Percentiles rank a stretch among this genome's conserved stretches.
Conservation (phyloP, 2,888 invertebrate genomes). For the Tupiocoris notatus region DNA sequence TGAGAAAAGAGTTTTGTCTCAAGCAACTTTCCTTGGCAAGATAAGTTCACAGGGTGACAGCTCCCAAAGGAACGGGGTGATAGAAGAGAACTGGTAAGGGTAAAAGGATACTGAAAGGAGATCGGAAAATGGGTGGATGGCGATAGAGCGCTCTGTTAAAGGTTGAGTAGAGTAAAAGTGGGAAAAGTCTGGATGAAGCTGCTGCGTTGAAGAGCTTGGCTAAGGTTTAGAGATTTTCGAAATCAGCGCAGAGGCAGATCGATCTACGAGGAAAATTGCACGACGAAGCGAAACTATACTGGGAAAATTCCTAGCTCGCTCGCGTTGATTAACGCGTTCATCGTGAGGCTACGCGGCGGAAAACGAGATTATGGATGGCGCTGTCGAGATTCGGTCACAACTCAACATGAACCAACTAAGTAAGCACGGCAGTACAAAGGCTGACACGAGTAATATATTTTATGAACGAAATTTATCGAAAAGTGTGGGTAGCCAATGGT, state of each 20-base stretch:
- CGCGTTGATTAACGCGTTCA: slow-evolving; percentile 4
- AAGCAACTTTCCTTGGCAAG: not conserved
- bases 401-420: not conserved
- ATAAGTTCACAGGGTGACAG: not conserved
- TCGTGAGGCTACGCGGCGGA: not conserved
- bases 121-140: not conserved
- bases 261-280: not conserved
- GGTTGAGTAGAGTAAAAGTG: not conserved
- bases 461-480: no score
- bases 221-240: not conserved
- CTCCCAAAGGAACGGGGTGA: not conserved
- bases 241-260: not conserved
- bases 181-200: not conserved
- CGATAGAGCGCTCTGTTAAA: not conserved
- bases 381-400: not conserved
- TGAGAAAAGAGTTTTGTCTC: not conserved
- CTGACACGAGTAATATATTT: no score
- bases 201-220: no score
- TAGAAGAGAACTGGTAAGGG: slow-evolving; percentile 5
- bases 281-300: not conserved
- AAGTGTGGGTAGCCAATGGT: no score
- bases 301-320: not conserved
- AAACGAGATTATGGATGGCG: slow-evolving; percentile 12
- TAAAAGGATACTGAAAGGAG: not conserved
- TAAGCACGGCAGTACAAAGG: no score